These are phyloP conservation scores for Papilio helenus DNA, from an alignment of 1,140 invertebrate species.

Conservation along the genomic window DNA sequence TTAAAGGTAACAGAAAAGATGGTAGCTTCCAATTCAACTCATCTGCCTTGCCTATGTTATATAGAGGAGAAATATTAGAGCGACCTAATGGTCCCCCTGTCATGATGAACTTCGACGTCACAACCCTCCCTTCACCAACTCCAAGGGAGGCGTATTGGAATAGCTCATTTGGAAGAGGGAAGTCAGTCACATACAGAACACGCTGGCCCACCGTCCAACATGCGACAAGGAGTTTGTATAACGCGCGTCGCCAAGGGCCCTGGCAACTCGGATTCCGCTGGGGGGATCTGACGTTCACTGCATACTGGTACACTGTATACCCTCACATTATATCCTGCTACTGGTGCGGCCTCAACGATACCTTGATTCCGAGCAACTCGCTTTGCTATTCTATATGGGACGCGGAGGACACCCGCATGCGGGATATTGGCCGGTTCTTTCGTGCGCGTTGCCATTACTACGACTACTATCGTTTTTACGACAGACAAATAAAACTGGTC, in stretches of 20 bases:
- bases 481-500: not conserved
- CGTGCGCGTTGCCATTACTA: conserved; percentile 22
- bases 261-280: not conserved
- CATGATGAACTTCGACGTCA: not conserved
- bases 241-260: not conserved
- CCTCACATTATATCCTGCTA: conserved; percentile 21
- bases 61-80: conserved; percentile 1
- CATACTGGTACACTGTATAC: not conserved
- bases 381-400: conserved; percentile 22
- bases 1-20: conserved; percentile 24
- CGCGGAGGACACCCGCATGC: not conserved
- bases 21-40: conserved; percentile 1
- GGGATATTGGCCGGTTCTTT: not conserved
- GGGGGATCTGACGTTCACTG: not conserved
- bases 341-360: conserved; percentile 25
- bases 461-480: not conserved
- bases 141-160: not conserved
- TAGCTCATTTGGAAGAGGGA: not conserved
- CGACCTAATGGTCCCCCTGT: not conserved
- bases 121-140: not conserved
- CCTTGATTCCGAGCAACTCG: not conserved
- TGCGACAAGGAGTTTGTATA: not conserved
- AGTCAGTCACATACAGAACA: not conserved
- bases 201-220: conserved; percentile 5
- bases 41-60: conserved; percentile 15